Evolutionary conservation across 92 coral and sea anemone species (phyloP), one percentile per base, ranked within the genome.

Genomic region (Phymanthus crucifer): DNA sequence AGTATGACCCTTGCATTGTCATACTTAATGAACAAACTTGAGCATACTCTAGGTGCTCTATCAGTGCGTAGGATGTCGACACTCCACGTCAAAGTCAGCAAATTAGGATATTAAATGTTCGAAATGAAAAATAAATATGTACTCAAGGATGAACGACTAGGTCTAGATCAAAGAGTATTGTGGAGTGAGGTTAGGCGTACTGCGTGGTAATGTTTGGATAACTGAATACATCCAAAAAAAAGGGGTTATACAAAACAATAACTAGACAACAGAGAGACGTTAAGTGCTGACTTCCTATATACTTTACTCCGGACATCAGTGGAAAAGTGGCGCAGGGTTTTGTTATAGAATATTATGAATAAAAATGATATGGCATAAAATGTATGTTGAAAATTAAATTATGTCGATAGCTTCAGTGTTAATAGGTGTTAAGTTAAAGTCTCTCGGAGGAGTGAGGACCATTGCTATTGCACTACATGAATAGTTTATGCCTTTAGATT

Each of bases 181-280:
- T 61, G 34, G 3, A 61, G 35, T 27, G 68, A 27, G 29, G 33
- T 27, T 9, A 61, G 4, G 64, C 34, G 29, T 61, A 27, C 29
- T 61, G 68, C 68, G 68, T 61, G 68, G 68, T 61, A 61, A 61
- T 61, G 68, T 61, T 61, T 61, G 34, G 33, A 24, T 61, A 61
- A 61, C 68, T 61, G 34, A 61, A 61, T 61, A 61, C 5, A 61
- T 34, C 34, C 10, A 57, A 57, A 11, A 13, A 61, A 24, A 24
- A 61, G 14, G 34, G 48, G 34, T 61, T 61, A 61, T 54, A 54
- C 64, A 54, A 54, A 43, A 54, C 64, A 54, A 54, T 6, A 9
- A 54, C 64, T 3, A 21, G 11, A 24, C 64, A 54, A 54, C 64
- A 54, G 27, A 14, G 64, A 54, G 64, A 29, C 27, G 12, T 54